Evolutionary conservation across 2,888 invertebrate genomes (phyloP).

Genomic region (Trissolcus brochymenae): DNA sequence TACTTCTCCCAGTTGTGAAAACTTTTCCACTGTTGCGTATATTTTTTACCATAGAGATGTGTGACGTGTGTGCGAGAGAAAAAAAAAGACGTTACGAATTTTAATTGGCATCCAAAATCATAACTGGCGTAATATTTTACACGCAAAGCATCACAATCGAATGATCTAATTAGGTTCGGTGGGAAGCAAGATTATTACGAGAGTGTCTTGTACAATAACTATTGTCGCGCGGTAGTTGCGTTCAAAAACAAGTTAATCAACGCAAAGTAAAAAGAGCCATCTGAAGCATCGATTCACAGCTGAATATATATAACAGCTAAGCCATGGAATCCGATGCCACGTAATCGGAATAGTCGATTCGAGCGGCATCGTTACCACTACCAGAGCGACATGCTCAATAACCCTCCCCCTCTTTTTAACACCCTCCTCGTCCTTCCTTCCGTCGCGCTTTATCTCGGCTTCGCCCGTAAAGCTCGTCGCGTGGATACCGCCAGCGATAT

Average conservation of each 20-base stretch:
- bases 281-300: slow-evolving; percentile 67
- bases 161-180: slow-evolving; percentile 21
- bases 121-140: neutral
- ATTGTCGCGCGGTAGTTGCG: slow-evolving; percentile 19
- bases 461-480: slow-evolving; percentile 62
- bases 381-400: slow-evolving; percentile 54
- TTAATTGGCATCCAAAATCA: neutral
- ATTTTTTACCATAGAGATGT: too few relatives aligned
- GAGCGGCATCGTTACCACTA: slow-evolving; percentile 62
- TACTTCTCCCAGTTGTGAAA: too few relatives aligned
- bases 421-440: slow-evolving; percentile 44
- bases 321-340: slow-evolving; percentile 66
- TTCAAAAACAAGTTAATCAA: slow-evolving; percentile 36
- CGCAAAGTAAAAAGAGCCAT: slow-evolving; percentile 64
- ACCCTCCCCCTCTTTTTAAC: slow-evolving; percentile 48
- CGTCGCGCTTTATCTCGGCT: slow-evolving; percentile 58
- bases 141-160: slow-evolving; percentile 8
- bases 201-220: slow-evolving; percentile 16
- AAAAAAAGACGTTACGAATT: neutral
- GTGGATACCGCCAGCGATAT: slow-evolving; percentile 70
- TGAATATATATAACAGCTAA: slow-evolving; percentile 42
- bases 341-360: slow-evolving; percentile 74
- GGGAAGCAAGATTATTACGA: slow-evolving; percentile 13
- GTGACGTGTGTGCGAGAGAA: too few relatives aligned
- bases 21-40: too few relatives aligned